A percentile compares a stretch with the other conserved stretches of the same genome.
These are phyloP conservation scores for Harpalus rubripes DNA, from an alignment of 2,888 invertebrate genomes.

Conservation along the genomic window DNA sequence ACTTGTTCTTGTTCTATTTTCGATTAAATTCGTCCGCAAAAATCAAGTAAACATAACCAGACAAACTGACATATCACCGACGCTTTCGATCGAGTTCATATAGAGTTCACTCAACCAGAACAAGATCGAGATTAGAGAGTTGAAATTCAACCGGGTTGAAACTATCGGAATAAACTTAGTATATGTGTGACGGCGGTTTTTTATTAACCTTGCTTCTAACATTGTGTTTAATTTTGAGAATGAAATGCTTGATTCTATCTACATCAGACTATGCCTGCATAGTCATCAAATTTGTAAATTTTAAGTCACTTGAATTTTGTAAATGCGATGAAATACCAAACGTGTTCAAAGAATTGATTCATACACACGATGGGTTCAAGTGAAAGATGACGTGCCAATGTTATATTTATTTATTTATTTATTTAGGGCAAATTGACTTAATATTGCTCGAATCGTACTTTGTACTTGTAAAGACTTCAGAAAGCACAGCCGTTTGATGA, in stretches of 20 bases:
- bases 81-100: too few species aligned
- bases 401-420: not conserved
- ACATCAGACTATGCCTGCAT: conserved; percentile 72
- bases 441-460: conserved; percentile 54
- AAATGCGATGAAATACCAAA: conserved; percentile 39
- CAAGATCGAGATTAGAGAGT: too few species aligned
- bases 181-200: conserved; percentile 72
- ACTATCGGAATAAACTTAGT: too few species aligned
- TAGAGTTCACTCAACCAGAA: too few species aligned
- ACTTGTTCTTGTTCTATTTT: too few species aligned
- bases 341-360: conserved; percentile 36
- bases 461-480: conserved; percentile 42
- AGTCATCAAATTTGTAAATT: conserved; percentile 66
- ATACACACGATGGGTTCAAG: conserved; percentile 13
- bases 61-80: too few species aligned
- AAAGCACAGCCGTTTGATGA: conserved; percentile 60
- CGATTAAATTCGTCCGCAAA: too few species aligned
- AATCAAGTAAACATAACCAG: too few species aligned
- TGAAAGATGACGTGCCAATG: conserved; percentile 20
- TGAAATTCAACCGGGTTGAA: too few species aligned
- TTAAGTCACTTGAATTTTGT: conserved; percentile 48
- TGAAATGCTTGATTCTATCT: conserved; percentile 37
- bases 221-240: conserved; percentile 67
- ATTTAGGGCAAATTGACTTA: conserved; percentile 43
- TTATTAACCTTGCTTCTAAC: conserved; percentile 73